Base-by-base conservation (phyloP, 2,797 vertebrate species). In the Triplophysa yarkandensis region DNA sequence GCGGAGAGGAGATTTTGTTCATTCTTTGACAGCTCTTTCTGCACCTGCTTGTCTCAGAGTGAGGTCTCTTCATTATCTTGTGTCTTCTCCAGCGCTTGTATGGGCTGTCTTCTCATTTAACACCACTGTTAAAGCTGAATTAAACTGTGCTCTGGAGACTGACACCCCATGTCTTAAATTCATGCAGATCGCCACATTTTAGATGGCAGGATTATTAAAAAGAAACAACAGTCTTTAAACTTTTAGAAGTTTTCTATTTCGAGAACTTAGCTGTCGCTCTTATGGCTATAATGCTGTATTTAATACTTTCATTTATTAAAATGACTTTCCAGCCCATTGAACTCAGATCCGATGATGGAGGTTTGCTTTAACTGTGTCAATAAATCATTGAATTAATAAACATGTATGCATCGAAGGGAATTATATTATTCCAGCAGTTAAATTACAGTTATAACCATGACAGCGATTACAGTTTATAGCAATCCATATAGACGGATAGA, bases 1-100 rank as follows among this genome's bases (percentile, higher is more conserved):
- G 74, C 41, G 70, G 81, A 82, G 71, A 17, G 74, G 87, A 68
- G 54, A 64, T 46, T 82, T 46, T 55, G 81, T 86, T 78, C 68
- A 78, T 78, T 80, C 76, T 61, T 62, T 62, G 78, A 77, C 77
- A 76, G 72, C 71, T 82, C 85, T 80, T 81, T 83, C 74, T 81
- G 43, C 75, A 23, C 43, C 68, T 78, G 71, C 72, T 34, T 48
- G 55, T 60, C 48, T 11, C 19, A 52, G 9, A 67, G 28, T 30
- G 28, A 57, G 16, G 54, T 57, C 27, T 57, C 54, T 8, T 32
- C 54, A 32, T n/a, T 32, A 57, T 30, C 28, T 17, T 4, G 16
- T 13, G 17, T 32, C 21, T 52, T 25, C 21, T 13, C 10, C 25
- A 23, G 48, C 8, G 2, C 54, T 30, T 17, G 6, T 57, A 4